Conservation (phyloP, 92 coral and sea anemone species). For the Palythoa grandiflora region DNA sequence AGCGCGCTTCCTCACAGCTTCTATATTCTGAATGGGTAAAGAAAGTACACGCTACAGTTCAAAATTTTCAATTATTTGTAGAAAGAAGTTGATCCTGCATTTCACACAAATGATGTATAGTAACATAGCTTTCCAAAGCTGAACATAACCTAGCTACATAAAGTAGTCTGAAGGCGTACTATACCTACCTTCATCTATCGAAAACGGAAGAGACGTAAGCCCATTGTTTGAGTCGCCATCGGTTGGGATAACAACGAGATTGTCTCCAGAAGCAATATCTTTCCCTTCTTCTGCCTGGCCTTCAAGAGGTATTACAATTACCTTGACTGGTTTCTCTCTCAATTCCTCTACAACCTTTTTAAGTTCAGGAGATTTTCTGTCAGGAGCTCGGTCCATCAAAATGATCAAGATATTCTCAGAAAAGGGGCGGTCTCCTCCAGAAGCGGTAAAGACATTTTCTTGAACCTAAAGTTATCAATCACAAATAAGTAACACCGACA, state of each 20-base stretch:
- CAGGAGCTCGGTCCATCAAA: constrained; percentile 64
- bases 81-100: not conserved
- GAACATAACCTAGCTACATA: not conserved
- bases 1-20: constrained; percentile 83
- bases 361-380: constrained; percentile 57
- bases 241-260: constrained; percentile 62
- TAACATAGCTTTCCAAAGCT: not conserved
- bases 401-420: constrained; percentile 73
- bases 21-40: constrained; percentile 67
- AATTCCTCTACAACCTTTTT: constrained; percentile 54
- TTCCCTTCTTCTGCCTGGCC: constrained; percentile 55
- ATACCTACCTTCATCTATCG: constrained; percentile 59
- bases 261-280: constrained; percentile 75
- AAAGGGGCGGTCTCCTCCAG: constrained; percentile 80
- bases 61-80: too few species aligned
- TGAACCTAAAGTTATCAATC: not conserved
- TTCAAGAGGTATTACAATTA: constrained; percentile 60
- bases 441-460: constrained; percentile 5
- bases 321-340: constrained; percentile 72
- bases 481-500: not conserved
- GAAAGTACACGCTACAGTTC: too few species aligned
- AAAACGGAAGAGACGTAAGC: constrained; percentile 49
- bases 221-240: constrained; percentile 53
- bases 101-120: not conserved
- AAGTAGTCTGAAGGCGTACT: not conserved